A percentile compares a stretch with the other conserved stretches of the same genome.
Conservation (phyloP, 2,888 invertebrate genomes). For the Cephonodes hylas region DNA sequence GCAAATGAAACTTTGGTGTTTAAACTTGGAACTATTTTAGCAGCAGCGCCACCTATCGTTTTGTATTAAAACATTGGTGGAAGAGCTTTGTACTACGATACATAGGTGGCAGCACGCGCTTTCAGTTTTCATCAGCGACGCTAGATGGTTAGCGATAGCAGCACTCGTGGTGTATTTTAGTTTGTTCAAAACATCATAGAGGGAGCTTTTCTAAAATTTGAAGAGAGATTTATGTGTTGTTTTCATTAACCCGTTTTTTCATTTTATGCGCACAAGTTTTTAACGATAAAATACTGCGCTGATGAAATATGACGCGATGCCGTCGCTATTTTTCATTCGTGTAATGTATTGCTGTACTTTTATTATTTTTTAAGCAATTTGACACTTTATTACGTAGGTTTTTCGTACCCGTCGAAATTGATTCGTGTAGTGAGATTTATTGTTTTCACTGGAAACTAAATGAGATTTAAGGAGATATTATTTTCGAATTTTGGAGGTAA, state of each 20-base stretch:
- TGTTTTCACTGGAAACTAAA: background rate
- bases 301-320: background rate
- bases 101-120: background rate
- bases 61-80: background rate
- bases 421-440: background rate
- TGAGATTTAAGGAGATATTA: too few species aligned
- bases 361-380: background rate
- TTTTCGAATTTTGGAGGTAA: too few species aligned
- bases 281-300: background rate
- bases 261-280: background rate
- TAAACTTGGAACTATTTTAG: background rate
- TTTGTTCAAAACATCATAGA: background rate
- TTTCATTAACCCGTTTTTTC: constrained; percentile 5
- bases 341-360: background rate
- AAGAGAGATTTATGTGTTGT: background rate
- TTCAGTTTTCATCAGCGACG: background rate
- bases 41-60: background rate
- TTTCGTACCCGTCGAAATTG: background rate
- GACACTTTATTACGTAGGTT: background rate
- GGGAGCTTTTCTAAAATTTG: background rate
- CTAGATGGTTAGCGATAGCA: background rate
- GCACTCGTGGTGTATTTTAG: background rate
- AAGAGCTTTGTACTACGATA: background rate
- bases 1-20: too few species aligned
- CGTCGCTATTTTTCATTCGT: background rate